phyloP scores from a whole-genome alignment of 2,113 vertebrate species.

The Uria lomvia region DNA sequence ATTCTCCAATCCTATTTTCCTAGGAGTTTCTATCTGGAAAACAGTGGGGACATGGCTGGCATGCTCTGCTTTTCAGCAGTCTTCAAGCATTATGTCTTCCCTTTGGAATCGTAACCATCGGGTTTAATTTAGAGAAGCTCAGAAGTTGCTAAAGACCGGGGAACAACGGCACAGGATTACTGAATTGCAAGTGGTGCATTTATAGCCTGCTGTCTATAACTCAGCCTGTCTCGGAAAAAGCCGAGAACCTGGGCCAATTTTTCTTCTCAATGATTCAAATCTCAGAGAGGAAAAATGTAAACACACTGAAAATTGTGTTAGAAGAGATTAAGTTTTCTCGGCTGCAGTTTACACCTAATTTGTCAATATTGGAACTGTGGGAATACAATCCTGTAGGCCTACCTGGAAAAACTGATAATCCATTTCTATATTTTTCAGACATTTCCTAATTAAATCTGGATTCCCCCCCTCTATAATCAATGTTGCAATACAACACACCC shows the following conservation, averaged over 20 bases:
- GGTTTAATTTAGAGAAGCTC: background rate
- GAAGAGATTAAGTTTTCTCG: background rate
- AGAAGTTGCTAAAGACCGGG: background rate
- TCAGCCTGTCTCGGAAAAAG: background rate
- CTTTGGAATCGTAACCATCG: background rate
- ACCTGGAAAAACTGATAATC: background rate
- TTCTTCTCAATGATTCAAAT: background rate
- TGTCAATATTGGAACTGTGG: background rate
- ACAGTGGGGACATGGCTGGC: background rate
- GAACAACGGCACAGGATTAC: background rate
- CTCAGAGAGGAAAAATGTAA: background rate
- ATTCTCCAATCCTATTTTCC: background rate
- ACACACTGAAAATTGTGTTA: background rate
- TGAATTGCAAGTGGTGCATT: background rate
- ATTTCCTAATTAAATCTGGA: background rate
- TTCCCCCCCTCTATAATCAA: background rate
- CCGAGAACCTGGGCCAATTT: background rate
- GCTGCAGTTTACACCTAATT: background rate
- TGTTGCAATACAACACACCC: background rate
- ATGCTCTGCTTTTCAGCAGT: background rate
- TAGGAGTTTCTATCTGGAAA: background rate
- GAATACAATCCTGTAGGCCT: background rate
- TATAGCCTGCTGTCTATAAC: background rate
- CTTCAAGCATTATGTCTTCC: background rate
- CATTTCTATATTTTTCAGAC: background rate